Conservation (phyloP, 23 tunicate genomes). For the Corella eumyota region DNA sequence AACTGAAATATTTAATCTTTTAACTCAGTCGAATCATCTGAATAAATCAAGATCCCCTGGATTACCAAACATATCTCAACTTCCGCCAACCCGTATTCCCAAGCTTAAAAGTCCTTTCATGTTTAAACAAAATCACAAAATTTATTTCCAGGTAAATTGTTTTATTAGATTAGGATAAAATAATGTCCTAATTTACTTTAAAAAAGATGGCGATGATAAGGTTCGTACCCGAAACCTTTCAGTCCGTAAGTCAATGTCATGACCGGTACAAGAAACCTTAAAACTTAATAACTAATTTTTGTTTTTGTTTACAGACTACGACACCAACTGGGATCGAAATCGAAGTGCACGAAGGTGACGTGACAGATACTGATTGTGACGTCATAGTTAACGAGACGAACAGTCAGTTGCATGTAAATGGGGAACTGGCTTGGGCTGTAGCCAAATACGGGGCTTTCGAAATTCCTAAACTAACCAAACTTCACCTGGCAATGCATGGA, state of each 20-base stretch:
- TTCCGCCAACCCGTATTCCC: conserved; percentile 40
- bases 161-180: too few relatives aligned
- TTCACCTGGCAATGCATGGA: conserved; percentile 70
- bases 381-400: conserved; percentile 72
- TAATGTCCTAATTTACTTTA: too few relatives aligned
- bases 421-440: conserved; percentile 82
- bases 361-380: conserved; percentile 63
- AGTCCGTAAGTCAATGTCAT: too few relatives aligned
- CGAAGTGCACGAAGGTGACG: conserved; percentile 63
- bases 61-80: too few relatives aligned
- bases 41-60: too few relatives aligned
- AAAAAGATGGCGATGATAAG: too few relatives aligned
- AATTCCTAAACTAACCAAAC: conserved; percentile 45
- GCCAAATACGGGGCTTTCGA: conserved; percentile 76
- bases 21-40: too few relatives aligned
- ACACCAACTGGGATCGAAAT: conserved; percentile 62
- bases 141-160: conserved; percentile 35
- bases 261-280: too few relatives aligned
- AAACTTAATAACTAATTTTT: background rate
- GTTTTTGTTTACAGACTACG: conserved; percentile 19
- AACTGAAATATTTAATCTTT: too few relatives aligned
- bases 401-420: conserved; percentile 44
- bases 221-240: too few relatives aligned
- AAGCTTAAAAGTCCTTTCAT: conserved; percentile 43
- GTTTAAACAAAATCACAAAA: conserved; percentile 35